Conservation (phyloP, 2,888 invertebrate species). For the Apodemia duryi region DNA sequence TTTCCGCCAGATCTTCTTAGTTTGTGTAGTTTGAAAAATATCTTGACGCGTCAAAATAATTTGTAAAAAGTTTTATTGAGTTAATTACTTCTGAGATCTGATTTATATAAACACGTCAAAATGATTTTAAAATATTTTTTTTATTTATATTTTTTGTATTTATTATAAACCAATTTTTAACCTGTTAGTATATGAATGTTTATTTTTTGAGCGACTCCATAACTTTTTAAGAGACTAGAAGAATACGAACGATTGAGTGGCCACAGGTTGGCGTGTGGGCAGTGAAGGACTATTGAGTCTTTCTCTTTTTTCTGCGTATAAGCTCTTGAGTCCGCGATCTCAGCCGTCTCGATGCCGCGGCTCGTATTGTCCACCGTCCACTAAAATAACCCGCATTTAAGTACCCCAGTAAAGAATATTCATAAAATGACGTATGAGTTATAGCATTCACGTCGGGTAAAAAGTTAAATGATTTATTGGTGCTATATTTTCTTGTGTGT, state of each 20-base stretch:
- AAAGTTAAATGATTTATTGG: constrained; percentile 53
- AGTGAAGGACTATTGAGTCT: constrained; percentile 67
- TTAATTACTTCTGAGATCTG: no score
- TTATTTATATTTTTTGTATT: no score
- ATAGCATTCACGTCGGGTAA: constrained; percentile 40
- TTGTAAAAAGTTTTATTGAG: no score
- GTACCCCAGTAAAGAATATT: constrained; percentile 48
- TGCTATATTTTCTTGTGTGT: constrained; percentile 23
- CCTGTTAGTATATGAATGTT: background rate
- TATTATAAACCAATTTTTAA: background rate
- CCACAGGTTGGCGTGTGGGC: constrained; percentile 74
- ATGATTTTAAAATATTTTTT: no score
- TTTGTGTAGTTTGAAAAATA: no score
- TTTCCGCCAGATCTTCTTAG: no score
- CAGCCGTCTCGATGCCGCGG: constrained; percentile 29
- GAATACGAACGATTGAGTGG: constrained; percentile 71
- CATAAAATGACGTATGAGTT: constrained; percentile 55
- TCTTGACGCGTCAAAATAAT: no score
- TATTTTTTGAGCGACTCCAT: constrained; percentile 38
- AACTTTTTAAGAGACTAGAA: constrained; percentile 43
- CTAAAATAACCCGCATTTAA: constrained; percentile 65
- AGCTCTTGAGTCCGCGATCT: constrained; percentile 14
- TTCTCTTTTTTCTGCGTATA: constrained; percentile 57
- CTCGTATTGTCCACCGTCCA: constrained; percentile 57
- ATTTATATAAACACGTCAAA: no score